Percentiles rank a stretch among this genome's conserved stretches.
Evolutionary conservation across 1,140 invertebrate genomes (phyloP).

Genomic region (Chrysoperla carnea): DNA sequence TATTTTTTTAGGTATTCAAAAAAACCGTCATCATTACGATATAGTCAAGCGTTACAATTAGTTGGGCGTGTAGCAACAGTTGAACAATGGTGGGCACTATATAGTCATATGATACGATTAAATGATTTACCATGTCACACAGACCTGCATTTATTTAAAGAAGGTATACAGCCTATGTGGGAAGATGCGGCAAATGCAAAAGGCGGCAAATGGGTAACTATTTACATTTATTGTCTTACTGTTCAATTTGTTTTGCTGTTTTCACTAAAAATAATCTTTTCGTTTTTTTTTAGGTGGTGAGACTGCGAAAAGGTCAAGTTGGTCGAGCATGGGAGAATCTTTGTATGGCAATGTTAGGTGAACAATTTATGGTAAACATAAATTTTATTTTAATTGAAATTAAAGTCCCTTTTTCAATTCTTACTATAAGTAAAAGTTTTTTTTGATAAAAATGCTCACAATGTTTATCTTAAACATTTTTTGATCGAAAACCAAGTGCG

Average conservation of each 20-base stretch:
- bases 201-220: slow-evolving; percentile 87
- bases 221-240: no score
- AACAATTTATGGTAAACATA: slow-evolving; percentile 85
- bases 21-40: slow-evolving; percentile 16
- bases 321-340: slow-evolving; percentile 97
- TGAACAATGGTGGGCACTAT: slow-evolving; percentile 94
- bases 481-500: no score
- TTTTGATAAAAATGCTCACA: no score
- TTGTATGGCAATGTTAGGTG: slow-evolving; percentile 91
- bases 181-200: slow-evolving; percentile 89
- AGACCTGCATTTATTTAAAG: slow-evolving; percentile 96
- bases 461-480: no score
- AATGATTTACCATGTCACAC: slow-evolving; percentile 76
- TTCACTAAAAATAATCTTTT: neutral
- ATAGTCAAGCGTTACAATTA: slow-evolving; percentile 49
- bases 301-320: slow-evolving; percentile 85
- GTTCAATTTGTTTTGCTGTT: neutral
- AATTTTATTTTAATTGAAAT: no score
- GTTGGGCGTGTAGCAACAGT: slow-evolving; percentile 78
- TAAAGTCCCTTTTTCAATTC: no score
- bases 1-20: slow-evolving; percentile 9
- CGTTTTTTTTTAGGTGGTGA: slow-evolving; percentile 35
- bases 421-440: no score
- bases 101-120: slow-evolving; percentile 79
- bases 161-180: slow-evolving; percentile 98